A percentile compares a stretch with the other conserved stretches of the same genome.
phyloP scores from a whole-genome alignment of 2,797 vertebrate species.

The Neosalanx taihuensis region DNA sequence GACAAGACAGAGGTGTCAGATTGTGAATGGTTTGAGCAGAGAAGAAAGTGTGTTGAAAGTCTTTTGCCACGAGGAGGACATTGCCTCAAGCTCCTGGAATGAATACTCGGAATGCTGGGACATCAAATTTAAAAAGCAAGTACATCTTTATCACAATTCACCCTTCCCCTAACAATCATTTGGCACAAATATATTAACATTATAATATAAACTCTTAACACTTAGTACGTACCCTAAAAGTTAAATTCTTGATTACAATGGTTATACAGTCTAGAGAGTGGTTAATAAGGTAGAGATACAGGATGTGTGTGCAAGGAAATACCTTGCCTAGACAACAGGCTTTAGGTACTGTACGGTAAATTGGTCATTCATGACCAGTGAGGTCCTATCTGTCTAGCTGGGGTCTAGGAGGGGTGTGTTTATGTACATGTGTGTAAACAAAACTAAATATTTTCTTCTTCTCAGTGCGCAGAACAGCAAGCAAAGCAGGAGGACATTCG shows the following conservation, averaged over 20 bases:
- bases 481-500: constrained; percentile 26
- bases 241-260: not conserved
- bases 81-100: constrained; percentile 52
- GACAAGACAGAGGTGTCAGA: not conserved
- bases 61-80: not conserved
- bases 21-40: constrained; percentile 18
- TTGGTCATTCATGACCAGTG: constrained; percentile 16
- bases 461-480: constrained; percentile 29
- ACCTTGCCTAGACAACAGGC: constrained; percentile 14
- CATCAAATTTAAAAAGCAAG: constrained; percentile 22
- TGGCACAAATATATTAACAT: constrained; percentile 55
- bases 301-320: constrained; percentile 12
- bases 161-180: constrained; percentile 44
- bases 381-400: constrained; percentile 8
- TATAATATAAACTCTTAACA: constrained; percentile 29
- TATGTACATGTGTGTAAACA: not conserved
- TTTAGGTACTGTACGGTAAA: constrained; percentile 16
- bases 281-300: constrained; percentile 25
- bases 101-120: constrained; percentile 37
- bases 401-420: constrained; percentile 13
- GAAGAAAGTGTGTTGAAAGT: not conserved
- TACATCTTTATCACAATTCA: constrained; percentile 35
- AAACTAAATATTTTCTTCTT: not conserved
- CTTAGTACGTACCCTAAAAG: constrained; percentile 18
- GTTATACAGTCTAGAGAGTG: constrained; percentile 9